Conservation (phyloP, 2,113 vertebrate species). For the Siphamia tubifer region DNA sequence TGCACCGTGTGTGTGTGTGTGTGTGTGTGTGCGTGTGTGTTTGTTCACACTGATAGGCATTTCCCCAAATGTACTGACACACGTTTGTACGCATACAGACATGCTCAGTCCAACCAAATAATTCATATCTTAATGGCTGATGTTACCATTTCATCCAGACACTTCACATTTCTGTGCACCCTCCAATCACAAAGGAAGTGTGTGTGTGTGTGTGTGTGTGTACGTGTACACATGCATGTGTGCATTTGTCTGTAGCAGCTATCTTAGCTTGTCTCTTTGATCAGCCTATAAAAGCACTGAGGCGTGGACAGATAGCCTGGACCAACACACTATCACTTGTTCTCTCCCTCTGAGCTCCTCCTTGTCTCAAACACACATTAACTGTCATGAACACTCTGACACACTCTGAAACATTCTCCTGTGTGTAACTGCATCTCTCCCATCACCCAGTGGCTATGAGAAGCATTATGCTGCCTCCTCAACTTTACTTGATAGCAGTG, state of each 20-base stretch:
- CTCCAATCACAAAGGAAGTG: constrained; percentile 55
- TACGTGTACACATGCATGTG: no score
- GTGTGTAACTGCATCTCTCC: constrained; percentile 40
- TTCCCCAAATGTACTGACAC: constrained; percentile 31
- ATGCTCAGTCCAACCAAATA: constrained; percentile 60
- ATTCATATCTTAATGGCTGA: constrained; percentile 73
- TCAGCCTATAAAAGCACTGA: constrained; percentile 72
- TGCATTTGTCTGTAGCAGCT: constrained; percentile 42
- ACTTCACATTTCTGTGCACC: constrained; percentile 31
- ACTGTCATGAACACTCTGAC: constrained; percentile 33
- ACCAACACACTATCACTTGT: constrained; percentile 56
- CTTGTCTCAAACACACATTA: constrained; percentile 55
- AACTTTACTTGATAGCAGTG: constrained; percentile 44
- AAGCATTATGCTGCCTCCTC: constrained; percentile 44
- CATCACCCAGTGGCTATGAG: constrained; percentile 45
- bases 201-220: no score
- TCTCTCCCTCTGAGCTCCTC: constrained; percentile 26
- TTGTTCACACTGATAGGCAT: constrained; percentile 1
- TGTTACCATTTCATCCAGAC: constrained; percentile 58
- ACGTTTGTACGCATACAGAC: constrained; percentile 26
- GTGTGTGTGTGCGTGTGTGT: neutral
- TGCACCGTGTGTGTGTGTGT: constrained; percentile 15
- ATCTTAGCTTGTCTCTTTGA: constrained; percentile 71
- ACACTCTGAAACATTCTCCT: constrained; percentile 32
- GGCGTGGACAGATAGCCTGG: constrained; percentile 58